Percentiles rank a stretch among this genome's conserved stretches.
phyloP scores from a whole-genome alignment of 2,888 invertebrate species.

The Alentia gelatinosa region DNA sequence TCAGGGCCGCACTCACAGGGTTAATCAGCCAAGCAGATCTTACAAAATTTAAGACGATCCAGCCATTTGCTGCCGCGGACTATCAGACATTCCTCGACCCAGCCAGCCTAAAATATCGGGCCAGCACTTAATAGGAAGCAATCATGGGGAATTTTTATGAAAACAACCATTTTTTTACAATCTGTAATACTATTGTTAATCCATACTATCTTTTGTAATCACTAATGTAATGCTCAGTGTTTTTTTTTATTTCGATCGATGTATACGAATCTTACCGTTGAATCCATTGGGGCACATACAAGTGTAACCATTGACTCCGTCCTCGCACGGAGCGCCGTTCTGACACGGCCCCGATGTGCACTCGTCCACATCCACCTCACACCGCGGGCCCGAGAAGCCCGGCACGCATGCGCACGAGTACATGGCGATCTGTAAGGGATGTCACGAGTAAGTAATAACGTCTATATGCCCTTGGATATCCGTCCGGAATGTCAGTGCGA shows the following conservation, averaged over 20 bases:
- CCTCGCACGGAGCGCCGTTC: constrained; percentile 71
- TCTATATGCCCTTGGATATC: too few species aligned
- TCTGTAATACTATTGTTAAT: background rate
- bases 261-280: background rate
- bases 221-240: background rate
- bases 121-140: too few species aligned
- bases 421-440: constrained; percentile 2
- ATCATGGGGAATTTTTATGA: too few species aligned
- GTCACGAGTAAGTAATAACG: too few species aligned
- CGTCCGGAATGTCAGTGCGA: too few species aligned
- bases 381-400: constrained; percentile 79
- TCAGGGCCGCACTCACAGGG: too few species aligned
- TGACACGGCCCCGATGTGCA: constrained; percentile 82
- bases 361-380: constrained; percentile 82
- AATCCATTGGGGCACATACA: background rate
- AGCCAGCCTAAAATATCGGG: too few species aligned
- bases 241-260: too few species aligned
- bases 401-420: background rate
- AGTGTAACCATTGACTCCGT: background rate
- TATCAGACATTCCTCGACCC: too few species aligned
- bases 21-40: too few species aligned
- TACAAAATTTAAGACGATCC: too few species aligned
- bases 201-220: background rate
- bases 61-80: too few species aligned
- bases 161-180: background rate